phyloP scores from a whole-genome alignment of 2,797 vertebrate genomes.

The Cercopithecus hamlyni region DNA sequence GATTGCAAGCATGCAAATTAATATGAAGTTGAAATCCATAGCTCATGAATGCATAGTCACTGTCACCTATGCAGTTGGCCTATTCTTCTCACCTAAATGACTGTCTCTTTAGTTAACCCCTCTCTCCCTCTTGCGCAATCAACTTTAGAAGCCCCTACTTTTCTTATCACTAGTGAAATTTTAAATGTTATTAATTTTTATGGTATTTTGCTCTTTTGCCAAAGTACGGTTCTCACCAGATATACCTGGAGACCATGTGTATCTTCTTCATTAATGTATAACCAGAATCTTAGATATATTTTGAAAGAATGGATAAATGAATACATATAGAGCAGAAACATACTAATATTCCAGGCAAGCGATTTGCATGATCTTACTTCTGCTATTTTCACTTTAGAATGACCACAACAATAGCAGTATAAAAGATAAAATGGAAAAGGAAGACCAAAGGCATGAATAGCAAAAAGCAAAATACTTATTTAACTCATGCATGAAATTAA shows the following conservation, averaged over 20 bases:
- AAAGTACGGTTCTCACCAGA: not conserved
- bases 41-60: accelerated
- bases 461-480: not conserved
- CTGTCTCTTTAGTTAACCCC: not conserved
- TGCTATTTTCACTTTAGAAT: not conserved
- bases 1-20: not conserved
- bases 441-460: not conserved
- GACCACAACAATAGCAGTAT: not conserved
- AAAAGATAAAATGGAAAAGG: not conserved
- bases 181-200: not conserved
- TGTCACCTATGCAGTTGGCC: not conserved
- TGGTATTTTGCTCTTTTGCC: not conserved
- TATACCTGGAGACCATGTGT: not conserved
- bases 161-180: not conserved
- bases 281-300: not conserved
- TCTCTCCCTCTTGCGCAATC: not conserved
- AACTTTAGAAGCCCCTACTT: not conserved
- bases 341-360: not conserved
- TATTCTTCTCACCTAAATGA: not conserved
- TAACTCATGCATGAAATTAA: not conserved
- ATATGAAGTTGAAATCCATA: not conserved
- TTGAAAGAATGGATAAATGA: not conserved
- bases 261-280: not conserved
- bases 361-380: not conserved
- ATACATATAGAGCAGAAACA: not conserved